Percentiles rank a stretch among this genome's conserved stretches.
These are phyloP conservation scores for Cistogaster globosa DNA, from an alignment of 2,888 invertebrate species.

Conservation along the genomic window DNA sequence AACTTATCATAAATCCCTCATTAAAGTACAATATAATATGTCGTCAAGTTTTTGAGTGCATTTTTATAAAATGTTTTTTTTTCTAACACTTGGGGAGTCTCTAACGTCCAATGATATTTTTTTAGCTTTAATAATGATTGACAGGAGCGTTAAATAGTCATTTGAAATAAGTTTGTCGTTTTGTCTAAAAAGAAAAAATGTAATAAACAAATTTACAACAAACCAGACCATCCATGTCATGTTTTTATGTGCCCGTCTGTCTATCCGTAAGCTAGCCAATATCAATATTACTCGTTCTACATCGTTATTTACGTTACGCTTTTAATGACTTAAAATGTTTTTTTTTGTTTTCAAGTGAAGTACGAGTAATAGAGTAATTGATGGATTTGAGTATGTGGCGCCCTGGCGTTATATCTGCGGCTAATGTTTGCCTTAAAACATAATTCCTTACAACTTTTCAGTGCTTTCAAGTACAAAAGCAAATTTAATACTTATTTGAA, in stretches of 20 bases:
- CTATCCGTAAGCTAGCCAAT: conserved; percentile 9
- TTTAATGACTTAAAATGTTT: conserved; percentile 77
- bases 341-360: conserved; percentile 74
- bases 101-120: conserved; percentile 44
- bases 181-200: neutral
- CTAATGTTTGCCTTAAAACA: conserved; percentile 45
- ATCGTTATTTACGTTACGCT: conserved; percentile 71
- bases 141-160: conserved; percentile 35
- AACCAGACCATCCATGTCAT: neutral
- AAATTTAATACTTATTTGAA: neutral
- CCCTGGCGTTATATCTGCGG: conserved; percentile 75
- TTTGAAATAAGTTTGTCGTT: conserved; percentile 14
- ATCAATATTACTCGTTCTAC: conserved; percentile 10
- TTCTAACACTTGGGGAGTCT: conserved; percentile 36
- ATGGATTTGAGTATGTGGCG: conserved; percentile 80
- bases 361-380: conserved; percentile 79
- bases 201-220: conserved; percentile 27
- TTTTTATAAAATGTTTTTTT: neutral
- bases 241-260: neutral
- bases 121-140: conserved; percentile 61
- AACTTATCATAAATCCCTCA: neutral
- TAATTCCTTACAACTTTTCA: conserved; percentile 40
- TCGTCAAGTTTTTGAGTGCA: neutral
- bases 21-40: neutral
- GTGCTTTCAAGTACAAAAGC: neutral